phyloP scores from a whole-genome alignment of 2,888 invertebrate species.

The Pteria penguin region DNA sequence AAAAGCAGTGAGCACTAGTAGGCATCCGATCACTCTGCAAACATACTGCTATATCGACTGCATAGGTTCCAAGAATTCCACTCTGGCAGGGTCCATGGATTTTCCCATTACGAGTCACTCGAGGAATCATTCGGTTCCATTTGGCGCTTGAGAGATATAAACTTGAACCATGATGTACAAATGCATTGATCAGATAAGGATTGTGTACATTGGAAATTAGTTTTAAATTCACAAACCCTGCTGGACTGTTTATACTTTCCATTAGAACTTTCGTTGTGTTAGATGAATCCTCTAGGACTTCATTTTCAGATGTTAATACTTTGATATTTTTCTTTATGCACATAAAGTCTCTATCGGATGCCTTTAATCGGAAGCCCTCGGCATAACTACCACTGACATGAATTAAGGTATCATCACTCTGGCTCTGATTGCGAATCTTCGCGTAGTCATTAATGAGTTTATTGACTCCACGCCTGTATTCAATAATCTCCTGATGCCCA shows the following conservation, averaged over 20 bases:
- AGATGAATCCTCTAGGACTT: not conserved
- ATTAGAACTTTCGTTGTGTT: not conserved
- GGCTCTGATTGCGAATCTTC: no score
- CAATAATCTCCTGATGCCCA: no score
- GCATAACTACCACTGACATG: not conserved
- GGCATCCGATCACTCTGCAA: not conserved
- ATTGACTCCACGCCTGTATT: no score
- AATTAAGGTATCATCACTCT: no score
- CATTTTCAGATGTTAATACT: not conserved
- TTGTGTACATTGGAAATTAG: not conserved
- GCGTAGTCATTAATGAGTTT: no score
- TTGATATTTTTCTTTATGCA: not conserved
- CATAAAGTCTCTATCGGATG: not conserved
- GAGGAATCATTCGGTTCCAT: no score
- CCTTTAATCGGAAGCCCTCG: not conserved
- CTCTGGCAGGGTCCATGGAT: not conserved
- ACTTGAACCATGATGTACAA: not conserved
- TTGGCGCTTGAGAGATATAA: not conserved
- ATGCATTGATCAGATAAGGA: not conserved
- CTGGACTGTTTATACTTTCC: not conserved
- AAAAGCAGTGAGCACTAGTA: not conserved
- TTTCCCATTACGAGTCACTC: no score
- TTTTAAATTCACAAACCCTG: not conserved
- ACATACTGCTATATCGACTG: not conserved
- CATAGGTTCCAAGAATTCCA: not conserved